A percentile compares a stretch with the other conserved stretches of the same genome.
Evolutionary conservation across 2,797 vertebrate genomes (phyloP).

Genomic region (Craterocephalus amniculus): DNA sequence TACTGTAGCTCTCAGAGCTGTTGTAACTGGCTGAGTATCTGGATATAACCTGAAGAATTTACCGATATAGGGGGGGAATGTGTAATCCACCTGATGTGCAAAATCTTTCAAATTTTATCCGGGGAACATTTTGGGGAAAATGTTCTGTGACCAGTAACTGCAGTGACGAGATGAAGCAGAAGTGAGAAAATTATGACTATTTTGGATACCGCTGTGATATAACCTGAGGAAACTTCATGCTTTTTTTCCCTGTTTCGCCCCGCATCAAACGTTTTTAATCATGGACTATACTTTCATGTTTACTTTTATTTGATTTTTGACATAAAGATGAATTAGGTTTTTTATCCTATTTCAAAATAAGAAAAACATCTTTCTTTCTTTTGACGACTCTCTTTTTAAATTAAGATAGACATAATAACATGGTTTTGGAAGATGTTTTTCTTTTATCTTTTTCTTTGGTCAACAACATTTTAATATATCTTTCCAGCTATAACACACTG

Average conservation of each 20-base stretch:
- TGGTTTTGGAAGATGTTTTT: conserved; percentile 21
- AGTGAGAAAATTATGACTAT: conserved; percentile 21
- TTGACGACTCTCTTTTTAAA: background rate
- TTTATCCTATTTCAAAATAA: background rate
- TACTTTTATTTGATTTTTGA: background rate
- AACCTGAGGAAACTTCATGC: conserved; percentile 6
- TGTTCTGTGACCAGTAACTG: conserved; percentile 7
- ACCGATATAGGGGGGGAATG: background rate
- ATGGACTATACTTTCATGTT: background rate
- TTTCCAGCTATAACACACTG: conserved; percentile 17
- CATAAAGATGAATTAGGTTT: too few relatives aligned
- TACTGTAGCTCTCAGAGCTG: background rate
- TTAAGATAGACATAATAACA: conserved; percentile 23
- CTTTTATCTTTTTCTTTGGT: background rate
- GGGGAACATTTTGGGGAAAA: background rate
- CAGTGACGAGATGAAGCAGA: background rate
- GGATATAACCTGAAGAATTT: background rate
- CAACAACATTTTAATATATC: background rate
- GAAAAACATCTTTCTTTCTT: background rate
- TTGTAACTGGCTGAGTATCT: background rate
- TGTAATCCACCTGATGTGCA: conserved; percentile 4
- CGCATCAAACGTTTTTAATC: background rate
- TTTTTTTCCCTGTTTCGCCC: background rate
- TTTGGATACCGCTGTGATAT: conserved; percentile 26
- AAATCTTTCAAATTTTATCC: background rate